Base-by-base conservation (phyloP, 2,797 vertebrate species). In the Sebastes minor region DNA sequence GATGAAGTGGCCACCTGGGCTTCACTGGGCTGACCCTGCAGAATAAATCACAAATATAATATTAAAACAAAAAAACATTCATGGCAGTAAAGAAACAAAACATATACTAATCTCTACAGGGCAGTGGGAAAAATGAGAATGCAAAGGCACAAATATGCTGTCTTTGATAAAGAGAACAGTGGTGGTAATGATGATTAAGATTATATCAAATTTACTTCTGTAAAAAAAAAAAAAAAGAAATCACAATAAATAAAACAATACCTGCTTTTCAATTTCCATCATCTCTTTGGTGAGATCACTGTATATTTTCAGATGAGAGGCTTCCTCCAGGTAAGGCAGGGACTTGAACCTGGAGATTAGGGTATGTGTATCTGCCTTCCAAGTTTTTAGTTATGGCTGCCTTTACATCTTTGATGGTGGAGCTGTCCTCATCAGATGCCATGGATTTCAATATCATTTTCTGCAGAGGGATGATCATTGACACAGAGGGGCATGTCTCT, bases 291-390 rank as follows among this genome's bases (percentile, higher is more conserved):
- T 77, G 61, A 38, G 12, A 38, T 38, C 35, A 38, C 35, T 13
- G 35, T 71, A 80, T 33, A 57, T 71, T 59, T 25, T 70, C 25
- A 61, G 33, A 32, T 4, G 16, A 66, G 73, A 72, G 70, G 35
- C 71, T 71, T 63, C 71, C 2, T 86, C 71, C 57, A 83, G n/a
- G 61, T 74, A 69, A 60, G 65, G 57, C 74, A 86, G 66, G 75
- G 74, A 77, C 72, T 71, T 88, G n/a, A 86, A 81, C 67, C 72
- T 76, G 35, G 4, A 38, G 35, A 38, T 38, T 38, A 38, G 35
- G 38, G 38, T 42, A 5, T 16, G 38, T 42, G 23, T 27, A 57
- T 57, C 13, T 57, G 55, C 13, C 23, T 57, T 27, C 13, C 55
- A 65, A 38, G 35, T 42, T 12, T 42, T 42, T 16, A 32, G 33